phyloP scores from a whole-genome alignment of 1,140 invertebrate genomes.

The Magallana gigas region DNA sequence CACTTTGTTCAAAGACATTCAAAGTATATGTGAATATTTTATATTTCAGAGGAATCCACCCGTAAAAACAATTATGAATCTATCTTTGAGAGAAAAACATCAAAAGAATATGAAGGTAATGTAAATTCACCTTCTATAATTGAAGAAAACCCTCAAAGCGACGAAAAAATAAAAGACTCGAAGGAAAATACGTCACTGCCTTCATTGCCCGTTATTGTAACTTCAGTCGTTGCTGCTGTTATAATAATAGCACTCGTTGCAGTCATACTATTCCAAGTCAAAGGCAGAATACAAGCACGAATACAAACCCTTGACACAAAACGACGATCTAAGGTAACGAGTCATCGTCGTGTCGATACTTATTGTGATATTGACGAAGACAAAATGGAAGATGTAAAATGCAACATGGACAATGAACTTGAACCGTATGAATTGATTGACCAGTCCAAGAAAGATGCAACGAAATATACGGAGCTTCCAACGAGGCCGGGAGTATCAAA shows the following conservation, averaged over 20 bases:
- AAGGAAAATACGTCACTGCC: no score
- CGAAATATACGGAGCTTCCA: background rate
- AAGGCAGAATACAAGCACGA: background rate
- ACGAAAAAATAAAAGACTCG: no score
- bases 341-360: background rate
- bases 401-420: background rate
- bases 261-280: background rate
- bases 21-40: no score
- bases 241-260: background rate
- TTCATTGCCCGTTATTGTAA: background rate
- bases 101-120: no score
- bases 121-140: no score
- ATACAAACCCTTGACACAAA: background rate
- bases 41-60: no score
- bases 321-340: background rate
- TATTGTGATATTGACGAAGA: constrained; percentile 15
- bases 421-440: background rate
- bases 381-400: background rate
- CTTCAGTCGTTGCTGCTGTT: background rate
- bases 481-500: background rate
- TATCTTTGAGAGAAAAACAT: no score
- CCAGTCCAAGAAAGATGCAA: background rate
- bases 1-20: no score
- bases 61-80: no score
- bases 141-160: no score